Evolutionary conservation across 2,113 vertebrate genomes (phyloP).

Genomic region (Urocolius indicus): DNA sequence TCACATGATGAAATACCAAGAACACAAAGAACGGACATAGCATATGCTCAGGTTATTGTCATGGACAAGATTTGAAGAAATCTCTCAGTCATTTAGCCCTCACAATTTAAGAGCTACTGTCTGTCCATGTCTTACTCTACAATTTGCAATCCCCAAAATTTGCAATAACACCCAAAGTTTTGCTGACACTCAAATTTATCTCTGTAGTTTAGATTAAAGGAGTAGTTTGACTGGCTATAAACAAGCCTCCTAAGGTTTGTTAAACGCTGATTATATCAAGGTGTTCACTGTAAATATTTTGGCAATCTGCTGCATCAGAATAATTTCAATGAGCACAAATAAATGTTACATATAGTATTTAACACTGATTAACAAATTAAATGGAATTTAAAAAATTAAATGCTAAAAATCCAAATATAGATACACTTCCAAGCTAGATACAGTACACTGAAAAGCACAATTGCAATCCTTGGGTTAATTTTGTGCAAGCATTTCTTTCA

Average conservation of each 20-base stretch:
- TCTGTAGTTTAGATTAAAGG: background rate
- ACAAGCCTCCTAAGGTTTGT: constrained; percentile 5
- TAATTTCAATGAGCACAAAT: constrained; percentile 4
- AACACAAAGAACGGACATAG: background rate
- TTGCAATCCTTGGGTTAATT: background rate
- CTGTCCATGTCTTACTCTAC: background rate
- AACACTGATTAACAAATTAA: background rate
- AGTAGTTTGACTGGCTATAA: background rate
- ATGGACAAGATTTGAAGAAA: background rate
- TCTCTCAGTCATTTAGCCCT: background rate
- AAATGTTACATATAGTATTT: background rate
- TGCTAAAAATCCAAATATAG: background rate
- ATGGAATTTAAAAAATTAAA: background rate
- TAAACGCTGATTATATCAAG: background rate
- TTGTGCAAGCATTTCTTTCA: background rate
- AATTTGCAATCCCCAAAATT: background rate
- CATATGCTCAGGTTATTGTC: background rate
- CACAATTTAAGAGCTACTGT: background rate
- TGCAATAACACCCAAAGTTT: background rate
- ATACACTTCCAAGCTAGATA: background rate
- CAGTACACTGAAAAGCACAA: background rate
- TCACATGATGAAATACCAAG: background rate
- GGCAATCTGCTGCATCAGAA: constrained; percentile 47
- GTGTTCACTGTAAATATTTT: constrained; percentile 36
- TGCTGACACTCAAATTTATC: background rate